phyloP scores from a whole-genome alignment of 64 coral and sea anemone genomes.

The Astreopora myriophthalma region DNA sequence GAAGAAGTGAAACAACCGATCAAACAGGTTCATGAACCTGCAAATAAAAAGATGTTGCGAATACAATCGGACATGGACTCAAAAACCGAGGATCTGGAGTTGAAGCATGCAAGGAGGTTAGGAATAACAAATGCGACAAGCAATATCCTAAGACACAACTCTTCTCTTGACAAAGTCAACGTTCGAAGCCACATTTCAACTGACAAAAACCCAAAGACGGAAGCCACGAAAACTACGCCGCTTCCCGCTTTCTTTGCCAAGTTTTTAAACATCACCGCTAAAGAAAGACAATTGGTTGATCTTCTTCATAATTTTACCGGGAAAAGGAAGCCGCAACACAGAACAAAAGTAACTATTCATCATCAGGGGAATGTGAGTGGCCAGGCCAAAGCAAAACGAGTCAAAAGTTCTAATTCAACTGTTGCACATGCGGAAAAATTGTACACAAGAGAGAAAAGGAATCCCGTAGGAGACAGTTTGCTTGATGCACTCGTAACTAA shows the following conservation, averaged over 20 bases:
- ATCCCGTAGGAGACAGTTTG: not conserved
- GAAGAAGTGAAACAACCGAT: not conserved
- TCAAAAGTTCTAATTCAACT: not conserved
- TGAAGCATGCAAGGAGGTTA: slow-evolving; percentile 7
- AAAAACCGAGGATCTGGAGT: not conserved
- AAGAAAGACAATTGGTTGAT: slow-evolving; percentile 10
- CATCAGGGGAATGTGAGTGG: not conserved
- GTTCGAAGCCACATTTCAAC: not conserved
- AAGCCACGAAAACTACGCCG: not conserved
- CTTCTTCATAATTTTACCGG: slow-evolving; percentile 29
- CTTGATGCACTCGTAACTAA: not conserved
- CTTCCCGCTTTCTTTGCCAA: slow-evolving; percentile 28
- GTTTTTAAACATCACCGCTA: slow-evolving; percentile 22
- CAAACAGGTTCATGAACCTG: not conserved
- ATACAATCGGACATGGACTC: not conserved
- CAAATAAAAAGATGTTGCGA: not conserved
- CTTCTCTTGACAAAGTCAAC: not conserved
- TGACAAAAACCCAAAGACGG: not conserved
- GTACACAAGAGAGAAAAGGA: not conserved
- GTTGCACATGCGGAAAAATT: not conserved
- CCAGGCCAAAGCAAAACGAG: not conserved
- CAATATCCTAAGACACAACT: not conserved
- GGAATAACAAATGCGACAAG: not conserved
- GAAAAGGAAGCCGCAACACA: not conserved
- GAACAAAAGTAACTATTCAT: not conserved